Percentiles rank a stretch among this genome's conserved stretches.
Conservation (phyloP, 2,888 invertebrate genomes). For the Troides helena region DNA sequence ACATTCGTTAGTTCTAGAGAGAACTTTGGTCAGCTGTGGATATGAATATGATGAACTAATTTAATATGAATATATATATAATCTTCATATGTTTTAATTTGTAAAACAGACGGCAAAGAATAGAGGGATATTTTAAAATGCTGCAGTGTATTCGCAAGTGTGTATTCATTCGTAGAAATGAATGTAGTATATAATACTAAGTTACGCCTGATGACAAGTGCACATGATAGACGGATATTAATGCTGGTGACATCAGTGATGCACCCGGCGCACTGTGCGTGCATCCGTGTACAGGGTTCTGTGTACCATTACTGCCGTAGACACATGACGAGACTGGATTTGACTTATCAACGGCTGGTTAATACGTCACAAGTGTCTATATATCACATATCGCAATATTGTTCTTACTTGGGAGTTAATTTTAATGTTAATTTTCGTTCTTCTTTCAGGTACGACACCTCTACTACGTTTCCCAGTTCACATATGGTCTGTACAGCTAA, state of each 20-base stretch:
- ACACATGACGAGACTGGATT: slow-evolving; percentile 1
- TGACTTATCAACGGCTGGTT: neutral
- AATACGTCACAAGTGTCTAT: too few relatives aligned
- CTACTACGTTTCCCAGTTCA: neutral
- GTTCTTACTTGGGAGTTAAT: too few relatives aligned
- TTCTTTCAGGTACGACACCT: neutral
- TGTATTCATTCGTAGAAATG: slow-evolving; percentile 35
- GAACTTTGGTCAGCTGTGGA: too few relatives aligned
- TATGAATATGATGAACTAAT: too few relatives aligned
- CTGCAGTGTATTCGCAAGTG: slow-evolving; percentile 20
- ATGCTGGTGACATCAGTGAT: slow-evolving; percentile 37
- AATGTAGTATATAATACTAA: slow-evolving; percentile 37
- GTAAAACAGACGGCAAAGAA: too few relatives aligned
- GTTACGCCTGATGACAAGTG: slow-evolving; percentile 35
- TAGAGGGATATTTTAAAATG: neutral
- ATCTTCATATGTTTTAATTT: too few relatives aligned
- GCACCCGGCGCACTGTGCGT: slow-evolving; percentile 33
- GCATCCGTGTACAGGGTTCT: slow-evolving; percentile 29
- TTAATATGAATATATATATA: too few relatives aligned
- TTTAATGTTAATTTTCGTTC: neutral
- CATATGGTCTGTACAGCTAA: neutral
- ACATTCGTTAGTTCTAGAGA: too few relatives aligned
- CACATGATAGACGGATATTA: slow-evolving; percentile 38
- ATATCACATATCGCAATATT: neutral
- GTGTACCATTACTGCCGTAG: slow-evolving; percentile 9